Base-by-base conservation (phyloP, 2,888 invertebrate species). In the Tetrapedia diversipes region DNA sequence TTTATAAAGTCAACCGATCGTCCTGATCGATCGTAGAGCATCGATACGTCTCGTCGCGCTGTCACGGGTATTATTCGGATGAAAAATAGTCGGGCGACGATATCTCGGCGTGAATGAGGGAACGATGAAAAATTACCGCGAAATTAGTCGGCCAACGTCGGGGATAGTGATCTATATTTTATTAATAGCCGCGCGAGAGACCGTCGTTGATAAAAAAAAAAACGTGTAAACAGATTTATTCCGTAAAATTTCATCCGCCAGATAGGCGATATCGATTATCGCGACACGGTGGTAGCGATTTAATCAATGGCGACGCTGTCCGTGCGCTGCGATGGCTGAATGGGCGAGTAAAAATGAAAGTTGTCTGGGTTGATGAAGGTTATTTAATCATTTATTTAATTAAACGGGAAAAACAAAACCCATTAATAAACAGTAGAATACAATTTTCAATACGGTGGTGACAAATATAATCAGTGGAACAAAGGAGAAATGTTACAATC, bases 101-200 rank as follows among this genome's bases (percentile, higher is more conserved):
- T 64, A 51, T 61, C 57, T 63, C 24, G 22, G 39, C 39, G 16
- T n/a, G 43, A 3, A 32, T 41, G 19, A 22, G 4, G 19, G 41
- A 16, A 19, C 14, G 63, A 45, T 78, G 74, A 78, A 74, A 78
- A 78, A 78, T 78, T 63, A 49, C 59, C 29, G 16, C 27, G 74
- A 70, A 70, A 74, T 78, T 78, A 78, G 69, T 70, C 74, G 70
- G 34, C 49, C 39, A 2, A 11, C 14, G 56, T 32, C 57, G 53
- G 39, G n/a, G 65, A 70, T 66, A 54, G 63, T 63, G 53, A 78
- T 78, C 70, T 63, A 53, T 66, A 54, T 63, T 61, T 66, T 78
- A 67, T 74, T 74, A 75, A 78, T 70, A 70, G 74, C n/a, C 19
- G 14, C 19, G 60, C 29, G 37, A 14, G 4, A 54, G 41, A n/a